phyloP scores from a whole-genome alignment of 2,888 invertebrate species.

The Drosophila melanosoma region DNA sequence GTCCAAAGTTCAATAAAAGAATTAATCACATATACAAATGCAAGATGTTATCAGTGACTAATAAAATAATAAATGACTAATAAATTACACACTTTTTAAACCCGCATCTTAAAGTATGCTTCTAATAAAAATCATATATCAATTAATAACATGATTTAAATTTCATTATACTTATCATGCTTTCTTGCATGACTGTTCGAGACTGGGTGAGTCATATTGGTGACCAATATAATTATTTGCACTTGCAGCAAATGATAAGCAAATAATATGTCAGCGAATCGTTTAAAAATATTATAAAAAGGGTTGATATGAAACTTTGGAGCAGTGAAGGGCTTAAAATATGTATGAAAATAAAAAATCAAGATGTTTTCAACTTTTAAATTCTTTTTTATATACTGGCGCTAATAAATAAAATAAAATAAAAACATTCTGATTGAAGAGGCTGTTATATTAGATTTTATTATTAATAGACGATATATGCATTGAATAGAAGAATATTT shows the following conservation, averaged over 20 bases:
- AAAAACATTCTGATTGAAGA: not conserved
- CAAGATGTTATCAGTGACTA: not conserved
- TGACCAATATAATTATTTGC: conserved; percentile 54
- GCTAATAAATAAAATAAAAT: not conserved
- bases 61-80: conserved; percentile 40
- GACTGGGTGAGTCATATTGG: conserved; percentile 37
- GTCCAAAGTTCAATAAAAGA: not conserved
- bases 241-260: conserved; percentile 43
- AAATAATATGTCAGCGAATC: conserved; percentile 22
- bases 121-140: too few species aligned
- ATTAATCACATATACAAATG: not conserved
- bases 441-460: not conserved
- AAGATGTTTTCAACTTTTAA: not conserved
- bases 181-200: not conserved
- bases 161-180: conserved; percentile 5
- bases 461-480: not conserved
- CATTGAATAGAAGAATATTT: not conserved
- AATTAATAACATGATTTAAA: too few species aligned
- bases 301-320: not conserved
- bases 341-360: not conserved
- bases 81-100: not conserved
- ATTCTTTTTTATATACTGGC: not conserved
- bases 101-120: not conserved
- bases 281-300: not conserved
- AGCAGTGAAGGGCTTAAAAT: not conserved